Conservation (phyloP, 2,888 invertebrate species). For the Tetrapedia diversipes region DNA sequence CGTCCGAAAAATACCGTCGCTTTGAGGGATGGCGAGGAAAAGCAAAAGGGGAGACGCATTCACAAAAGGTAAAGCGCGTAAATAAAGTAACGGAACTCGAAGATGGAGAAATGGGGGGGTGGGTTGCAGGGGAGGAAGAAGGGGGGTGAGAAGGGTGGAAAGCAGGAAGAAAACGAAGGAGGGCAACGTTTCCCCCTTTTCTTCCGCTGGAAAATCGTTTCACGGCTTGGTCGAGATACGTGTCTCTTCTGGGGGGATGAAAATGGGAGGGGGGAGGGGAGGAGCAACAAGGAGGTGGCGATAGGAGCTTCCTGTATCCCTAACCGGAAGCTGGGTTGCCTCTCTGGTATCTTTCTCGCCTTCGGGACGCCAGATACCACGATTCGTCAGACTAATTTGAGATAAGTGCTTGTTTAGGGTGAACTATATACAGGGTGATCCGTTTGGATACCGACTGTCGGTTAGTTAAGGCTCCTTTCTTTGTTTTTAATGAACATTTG, state of each 20-base stretch:
- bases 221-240: constrained; percentile 57
- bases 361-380: too few relatives aligned
- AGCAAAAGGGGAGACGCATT: not conserved
- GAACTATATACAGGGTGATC: too few relatives aligned
- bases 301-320: constrained; percentile 61
- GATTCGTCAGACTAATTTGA: too few relatives aligned
- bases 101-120: not conserved
- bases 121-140: constrained; percentile 11
- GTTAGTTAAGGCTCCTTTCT: not conserved
- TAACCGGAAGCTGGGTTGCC: constrained; percentile 56
- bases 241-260: constrained; percentile 26
- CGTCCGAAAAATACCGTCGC: too few relatives aligned
- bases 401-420: not conserved
- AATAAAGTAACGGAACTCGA: constrained; percentile 23
- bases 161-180: constrained; percentile 8
- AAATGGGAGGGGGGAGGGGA: not conserved
- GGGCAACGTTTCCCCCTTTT: constrained; percentile 34
- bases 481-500: too few relatives aligned
- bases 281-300: not conserved
- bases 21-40: not conserved
- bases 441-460: not conserved
- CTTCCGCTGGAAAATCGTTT: constrained; percentile 55
- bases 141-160: constrained; percentile 13
- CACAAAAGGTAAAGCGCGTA: constrained; percentile 23
- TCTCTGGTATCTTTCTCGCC: constrained; percentile 6